Conservation (phyloP, 2,113 vertebrate genomes). For the Plestiodon gilberti region DNA sequence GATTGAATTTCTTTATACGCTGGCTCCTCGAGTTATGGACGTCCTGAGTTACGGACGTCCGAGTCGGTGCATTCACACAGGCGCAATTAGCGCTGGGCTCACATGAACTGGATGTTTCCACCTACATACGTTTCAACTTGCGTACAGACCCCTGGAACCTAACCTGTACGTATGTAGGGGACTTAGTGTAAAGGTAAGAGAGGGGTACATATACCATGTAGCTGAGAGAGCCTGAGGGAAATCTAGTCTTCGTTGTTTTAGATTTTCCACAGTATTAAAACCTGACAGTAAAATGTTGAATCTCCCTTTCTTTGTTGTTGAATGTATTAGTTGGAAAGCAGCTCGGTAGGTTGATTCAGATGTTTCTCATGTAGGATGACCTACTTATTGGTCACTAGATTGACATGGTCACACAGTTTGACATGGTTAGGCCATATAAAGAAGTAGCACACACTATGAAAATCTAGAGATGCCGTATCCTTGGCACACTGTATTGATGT, state of each 20-base stretch:
- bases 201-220: background rate
- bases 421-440: background rate
- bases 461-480: background rate
- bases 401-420: background rate
- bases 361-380: background rate
- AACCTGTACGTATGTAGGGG: no score
- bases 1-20: background rate
- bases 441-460: background rate
- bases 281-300: no score
- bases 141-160: no score
- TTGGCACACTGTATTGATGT: background rate
- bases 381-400: background rate
- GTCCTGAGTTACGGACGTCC: no score
- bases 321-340: background rate
- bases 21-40: no score
- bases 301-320: background rate
- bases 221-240: background rate
- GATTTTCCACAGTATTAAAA: background rate
- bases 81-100: no score
- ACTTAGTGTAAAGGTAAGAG: background rate
- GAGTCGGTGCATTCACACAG: no score
- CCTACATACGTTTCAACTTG: no score
- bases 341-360: background rate
- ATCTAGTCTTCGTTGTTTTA: background rate
- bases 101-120: no score